Base-by-base conservation (phyloP, 64 coral and sea anemone genomes). In the Anthopleura sola region DNA sequence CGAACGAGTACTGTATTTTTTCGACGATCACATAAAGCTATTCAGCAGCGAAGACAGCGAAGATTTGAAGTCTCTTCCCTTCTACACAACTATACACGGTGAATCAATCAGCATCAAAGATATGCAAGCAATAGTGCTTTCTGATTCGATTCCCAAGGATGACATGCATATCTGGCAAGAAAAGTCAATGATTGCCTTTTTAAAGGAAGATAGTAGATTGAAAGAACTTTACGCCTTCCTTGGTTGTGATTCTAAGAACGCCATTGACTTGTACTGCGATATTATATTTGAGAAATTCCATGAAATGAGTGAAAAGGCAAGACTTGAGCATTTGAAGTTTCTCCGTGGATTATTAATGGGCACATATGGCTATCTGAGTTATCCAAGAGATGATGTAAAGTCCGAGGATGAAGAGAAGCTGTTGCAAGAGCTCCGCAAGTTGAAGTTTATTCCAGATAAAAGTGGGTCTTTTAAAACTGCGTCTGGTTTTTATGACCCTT, bases 401-500 rank as follows among this genome's bases (percentile, higher is more conserved):
- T 3, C 8, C 64, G 29, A 69, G 2, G 20, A 32, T 31, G 33
- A 16, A 8, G 47, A 55, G 2, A 83, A 60, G 34, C n/a, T 83
- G 17, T 2, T 10, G 7, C 31, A 53, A 46, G 24, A 12, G 17
- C 55, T 83, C 31, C 2, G 21, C 1, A 53, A 36, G 12, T 26
- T 57, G 16, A 83, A 83, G 81, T 83, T 83, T 23, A 62, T 89
- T 53, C 78, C 58, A 20, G 21, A 14, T 3, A 5, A 3, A 39
- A 6, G 81, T 74, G 87, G 87, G 0, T 20, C 0, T 13, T 55
- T 83, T 0, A 71, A 75, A 75, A 47, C 28, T 1, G 78, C 79
- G 37, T 75, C 78, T 82, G 48, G 24, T n/a, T 89, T 89, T 55
- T 89, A 69, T 37, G 88, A 90, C 29, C 82, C 82, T 19, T 29